Evolutionary conservation across 1,140 invertebrate genomes (phyloP).

Genomic region (Ericerus pela): DNA sequence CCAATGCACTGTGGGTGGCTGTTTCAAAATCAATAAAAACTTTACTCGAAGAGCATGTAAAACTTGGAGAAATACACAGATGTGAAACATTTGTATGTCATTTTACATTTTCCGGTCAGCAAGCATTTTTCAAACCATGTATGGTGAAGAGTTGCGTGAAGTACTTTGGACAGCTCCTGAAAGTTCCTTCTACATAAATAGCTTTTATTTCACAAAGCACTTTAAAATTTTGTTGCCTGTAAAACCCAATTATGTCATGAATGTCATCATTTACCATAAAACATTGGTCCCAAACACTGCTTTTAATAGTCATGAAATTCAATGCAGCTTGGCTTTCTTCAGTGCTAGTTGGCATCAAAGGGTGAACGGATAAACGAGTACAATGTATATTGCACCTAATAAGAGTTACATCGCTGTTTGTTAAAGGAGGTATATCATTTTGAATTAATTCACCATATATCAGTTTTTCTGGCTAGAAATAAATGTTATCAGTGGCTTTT

Average conservation of each 20-base stretch:
- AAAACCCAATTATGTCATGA: not conserved
- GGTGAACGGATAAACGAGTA: constrained; percentile 5
- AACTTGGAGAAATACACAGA: too few species aligned
- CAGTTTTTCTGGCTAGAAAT: not conserved
- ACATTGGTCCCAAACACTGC: not conserved
- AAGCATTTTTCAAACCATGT: too few species aligned
- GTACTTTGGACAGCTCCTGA: too few species aligned
- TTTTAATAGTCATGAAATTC: not conserved
- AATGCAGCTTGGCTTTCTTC: constrained; percentile 4
- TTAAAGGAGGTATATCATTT: not conserved
- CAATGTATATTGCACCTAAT: not conserved
- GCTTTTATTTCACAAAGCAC: constrained; percentile 4
- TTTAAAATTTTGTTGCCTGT: not conserved
- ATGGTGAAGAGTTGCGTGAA: too few species aligned
- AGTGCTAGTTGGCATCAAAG: not conserved
- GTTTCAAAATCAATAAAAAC: constrained; percentile 1
- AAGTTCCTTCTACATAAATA: too few species aligned
- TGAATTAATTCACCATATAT: not conserved
- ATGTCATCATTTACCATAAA: not conserved
- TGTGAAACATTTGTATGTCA: too few species aligned
- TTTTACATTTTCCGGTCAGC: too few species aligned
- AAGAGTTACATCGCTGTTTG: not conserved
- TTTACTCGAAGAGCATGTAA: not conserved
- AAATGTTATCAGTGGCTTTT: not conserved
- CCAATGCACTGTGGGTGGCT: not conserved